These are phyloP conservation scores for Montifringilla adamsi DNA, from an alignment of 2,113 vertebrate genomes.

Conservation along the genomic window DNA sequence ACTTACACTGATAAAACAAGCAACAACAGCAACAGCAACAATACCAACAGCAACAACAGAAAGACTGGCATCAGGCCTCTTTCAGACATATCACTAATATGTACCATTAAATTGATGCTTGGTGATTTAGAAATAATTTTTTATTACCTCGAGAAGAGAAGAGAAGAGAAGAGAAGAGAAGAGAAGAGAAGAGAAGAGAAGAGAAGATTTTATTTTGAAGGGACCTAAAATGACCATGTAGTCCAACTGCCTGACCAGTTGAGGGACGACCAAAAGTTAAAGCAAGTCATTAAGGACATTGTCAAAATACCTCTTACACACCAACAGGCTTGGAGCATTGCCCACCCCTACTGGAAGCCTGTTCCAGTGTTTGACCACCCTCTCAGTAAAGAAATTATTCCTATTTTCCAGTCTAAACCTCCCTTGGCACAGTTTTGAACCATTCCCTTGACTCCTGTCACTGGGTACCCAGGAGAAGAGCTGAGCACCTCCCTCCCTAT, in stretches of 20 bases:
- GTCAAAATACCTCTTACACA: neutral
- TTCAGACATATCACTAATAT: neutral
- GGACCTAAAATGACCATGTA: neutral
- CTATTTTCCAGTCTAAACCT: neutral
- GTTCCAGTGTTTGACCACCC: neutral
- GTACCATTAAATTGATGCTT: neutral
- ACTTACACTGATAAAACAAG: neutral
- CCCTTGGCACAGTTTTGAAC: neutral
- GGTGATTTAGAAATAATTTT: neutral
- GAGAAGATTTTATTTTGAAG: neutral
- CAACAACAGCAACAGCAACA: neutral
- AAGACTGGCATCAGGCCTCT: neutral
- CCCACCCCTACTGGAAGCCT: neutral
- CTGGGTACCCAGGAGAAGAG: neutral
- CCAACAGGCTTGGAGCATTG: accelerated
- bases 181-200: neutral
- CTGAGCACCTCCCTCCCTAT: neutral
- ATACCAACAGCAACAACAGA: neutral
- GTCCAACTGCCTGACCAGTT: neutral
- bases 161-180: too few relatives aligned
- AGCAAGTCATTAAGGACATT: neutral
- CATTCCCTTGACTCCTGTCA: accelerated
- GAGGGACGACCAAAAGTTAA: neutral
- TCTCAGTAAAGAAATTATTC: neutral
- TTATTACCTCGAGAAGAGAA: too few relatives aligned